Conservation (phyloP, 2,797 vertebrate species). For the Leucoraja ocellata region DNA sequence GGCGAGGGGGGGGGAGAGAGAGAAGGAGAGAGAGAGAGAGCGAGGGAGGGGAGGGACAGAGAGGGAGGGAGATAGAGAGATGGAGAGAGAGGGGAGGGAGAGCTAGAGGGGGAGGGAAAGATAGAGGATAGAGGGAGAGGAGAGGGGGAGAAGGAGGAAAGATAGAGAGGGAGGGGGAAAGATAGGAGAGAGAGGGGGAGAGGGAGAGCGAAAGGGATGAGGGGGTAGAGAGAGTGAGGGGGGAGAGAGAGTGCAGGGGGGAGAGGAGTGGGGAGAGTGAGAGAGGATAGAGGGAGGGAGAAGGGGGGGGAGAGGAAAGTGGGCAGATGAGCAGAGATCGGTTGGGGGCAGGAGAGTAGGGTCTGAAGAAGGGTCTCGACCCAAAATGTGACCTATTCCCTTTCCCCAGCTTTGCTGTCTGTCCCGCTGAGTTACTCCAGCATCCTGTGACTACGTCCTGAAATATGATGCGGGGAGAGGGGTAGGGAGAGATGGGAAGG, state of each 20-base stretch:
- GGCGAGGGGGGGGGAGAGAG: rapidly evolving
- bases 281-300: background rate
- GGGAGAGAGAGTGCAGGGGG: too few relatives aligned
- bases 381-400: too few relatives aligned
- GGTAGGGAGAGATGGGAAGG: too few relatives aligned
- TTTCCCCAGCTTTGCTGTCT: too few relatives aligned
- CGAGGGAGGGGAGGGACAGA: too few relatives aligned
- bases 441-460: too few relatives aligned
- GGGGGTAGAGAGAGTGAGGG: background rate
- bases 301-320: background rate
- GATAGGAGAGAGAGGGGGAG: background rate
- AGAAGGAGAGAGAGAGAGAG: too few relatives aligned
- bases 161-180: too few relatives aligned
- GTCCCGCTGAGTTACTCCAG: too few relatives aligned
- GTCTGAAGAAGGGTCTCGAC: too few relatives aligned
- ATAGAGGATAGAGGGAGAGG: background rate
- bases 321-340: background rate
- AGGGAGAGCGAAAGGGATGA: background rate
- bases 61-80: rapidly evolving
- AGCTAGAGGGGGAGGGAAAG: background rate
- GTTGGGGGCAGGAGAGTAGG: background rate
- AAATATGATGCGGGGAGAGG: too few relatives aligned
- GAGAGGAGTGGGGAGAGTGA: background rate
- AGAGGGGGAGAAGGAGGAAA: background rate
- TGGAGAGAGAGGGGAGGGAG: background rate